Evolutionary conservation across 2,888 invertebrate genomes (phyloP).

Genomic region (Dasypogon diadema): DNA sequence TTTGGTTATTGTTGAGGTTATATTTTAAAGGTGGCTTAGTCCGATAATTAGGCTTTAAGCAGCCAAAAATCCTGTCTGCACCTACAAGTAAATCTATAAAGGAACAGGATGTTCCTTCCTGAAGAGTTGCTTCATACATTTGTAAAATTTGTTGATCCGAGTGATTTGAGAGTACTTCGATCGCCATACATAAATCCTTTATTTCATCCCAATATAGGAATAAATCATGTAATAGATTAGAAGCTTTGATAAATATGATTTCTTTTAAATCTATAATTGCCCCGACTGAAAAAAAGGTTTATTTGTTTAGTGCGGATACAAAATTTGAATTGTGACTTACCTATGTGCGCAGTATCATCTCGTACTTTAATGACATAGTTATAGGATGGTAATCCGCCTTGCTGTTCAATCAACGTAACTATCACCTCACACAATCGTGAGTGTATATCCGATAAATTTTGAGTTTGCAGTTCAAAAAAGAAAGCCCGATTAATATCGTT

Average conservation of each 20-base stretch:
- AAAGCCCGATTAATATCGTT: conserved; percentile 57
- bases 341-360: conserved; percentile 59
- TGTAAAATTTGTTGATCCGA: conserved; percentile 57
- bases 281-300: conserved; percentile 58
- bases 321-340: conserved; percentile 57
- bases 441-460: conserved; percentile 61
- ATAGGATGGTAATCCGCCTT: conserved; percentile 60
- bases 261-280: conserved; percentile 57
- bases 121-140: conserved; percentile 59
- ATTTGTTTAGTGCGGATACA: too few species aligned
- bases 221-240: conserved; percentile 57
- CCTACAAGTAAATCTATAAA: conserved; percentile 15
- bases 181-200: conserved; percentile 59
- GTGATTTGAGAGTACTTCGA: conserved; percentile 54
- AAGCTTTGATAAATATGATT: conserved; percentile 59
- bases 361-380: conserved; percentile 61
- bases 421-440: conserved; percentile 62
- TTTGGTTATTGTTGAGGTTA: conserved; percentile 61
- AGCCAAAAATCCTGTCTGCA: conserved; percentile 59
- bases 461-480: conserved; percentile 58
- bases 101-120: neutral
- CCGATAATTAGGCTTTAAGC: conserved; percentile 61
- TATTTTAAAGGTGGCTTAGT: conserved; percentile 60
- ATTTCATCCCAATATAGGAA: conserved; percentile 60
- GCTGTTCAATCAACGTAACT: conserved; percentile 60